Conservation (phyloP, 2,113 vertebrate species). For the Myxocyprinus asiaticus region DNA sequence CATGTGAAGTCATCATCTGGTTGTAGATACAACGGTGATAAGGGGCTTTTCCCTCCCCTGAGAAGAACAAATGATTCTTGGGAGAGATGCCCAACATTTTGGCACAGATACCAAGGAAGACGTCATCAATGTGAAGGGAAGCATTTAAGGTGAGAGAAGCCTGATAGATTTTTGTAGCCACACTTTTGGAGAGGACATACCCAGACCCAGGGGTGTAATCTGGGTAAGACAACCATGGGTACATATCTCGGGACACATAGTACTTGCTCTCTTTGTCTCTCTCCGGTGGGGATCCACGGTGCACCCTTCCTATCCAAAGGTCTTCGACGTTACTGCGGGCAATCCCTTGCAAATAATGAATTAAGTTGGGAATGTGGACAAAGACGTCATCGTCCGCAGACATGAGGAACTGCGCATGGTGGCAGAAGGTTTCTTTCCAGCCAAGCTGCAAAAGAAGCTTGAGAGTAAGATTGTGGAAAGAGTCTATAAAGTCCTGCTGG, state of each 20-base stretch:
- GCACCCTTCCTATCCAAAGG: slow-evolving; percentile 91
- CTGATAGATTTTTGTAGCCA: slow-evolving; percentile 84
- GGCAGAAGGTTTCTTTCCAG: slow-evolving; percentile 87
- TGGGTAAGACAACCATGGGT: slow-evolving; percentile 89
- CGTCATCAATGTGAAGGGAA: slow-evolving; percentile 92
- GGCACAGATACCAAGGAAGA: slow-evolving; percentile 96
- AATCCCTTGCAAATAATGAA: slow-evolving; percentile 82
- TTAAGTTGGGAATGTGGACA: slow-evolving; percentile 92
- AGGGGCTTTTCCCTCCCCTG: slow-evolving; percentile 88
- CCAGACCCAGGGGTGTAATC: slow-evolving; percentile 93
- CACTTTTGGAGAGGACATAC: slow-evolving; percentile 88
- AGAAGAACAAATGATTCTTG: slow-evolving; percentile 86
- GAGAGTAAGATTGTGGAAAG: slow-evolving; percentile 93
- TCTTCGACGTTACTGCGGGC: slow-evolving; percentile 73
- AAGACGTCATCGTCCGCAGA: slow-evolving; percentile 95
- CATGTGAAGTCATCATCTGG: slow-evolving; percentile 95
- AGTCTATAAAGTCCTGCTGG: slow-evolving; percentile 93
- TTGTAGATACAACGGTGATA: slow-evolving; percentile 91
- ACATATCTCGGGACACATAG: slow-evolving; percentile 89
- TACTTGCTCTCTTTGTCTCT: slow-evolving; percentile 90
- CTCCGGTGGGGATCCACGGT: slow-evolving; percentile 84
- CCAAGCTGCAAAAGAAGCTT: slow-evolving; percentile 92
- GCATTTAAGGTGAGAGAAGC: slow-evolving; percentile 88
- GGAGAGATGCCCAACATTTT: slow-evolving; percentile 84
- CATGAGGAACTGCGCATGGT: slow-evolving; percentile 92